Conservation (phyloP, 2,113 vertebrate species). For the Cryptomyrus ogoouensis region DNA sequence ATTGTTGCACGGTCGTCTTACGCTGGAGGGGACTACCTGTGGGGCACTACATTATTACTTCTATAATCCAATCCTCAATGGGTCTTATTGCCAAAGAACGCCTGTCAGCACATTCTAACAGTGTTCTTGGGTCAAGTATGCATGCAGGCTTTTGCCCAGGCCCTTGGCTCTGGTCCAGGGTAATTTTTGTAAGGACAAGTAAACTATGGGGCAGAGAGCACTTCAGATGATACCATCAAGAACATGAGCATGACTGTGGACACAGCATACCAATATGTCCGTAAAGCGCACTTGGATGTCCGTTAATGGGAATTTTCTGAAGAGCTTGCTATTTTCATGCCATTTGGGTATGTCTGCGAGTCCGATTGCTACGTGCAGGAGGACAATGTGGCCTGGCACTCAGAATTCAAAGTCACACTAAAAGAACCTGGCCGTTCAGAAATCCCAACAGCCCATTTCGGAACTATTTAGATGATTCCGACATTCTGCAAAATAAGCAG, state of each 20-base stretch:
- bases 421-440: not conserved
- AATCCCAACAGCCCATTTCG: not conserved
- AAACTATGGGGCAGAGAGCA: slow-evolving; percentile 38
- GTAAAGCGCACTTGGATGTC: slow-evolving; percentile 21
- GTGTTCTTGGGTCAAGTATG: slow-evolving; percentile 23
- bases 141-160: slow-evolving; percentile 19
- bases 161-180: slow-evolving; percentile 38
- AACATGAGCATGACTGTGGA: slow-evolving; percentile 21
- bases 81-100: slow-evolving; percentile 27
- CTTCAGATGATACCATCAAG: slow-evolving; percentile 37
- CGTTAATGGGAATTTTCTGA: slow-evolving; percentile 17
- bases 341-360: not conserved
- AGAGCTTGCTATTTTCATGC: not conserved
- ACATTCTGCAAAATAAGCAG: slow-evolving; percentile 7
- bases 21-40: slow-evolving; percentile 18
- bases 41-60: slow-evolving; percentile 24
- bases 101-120: slow-evolving; percentile 37
- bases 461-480: not conserved
- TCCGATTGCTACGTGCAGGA: not conserved
- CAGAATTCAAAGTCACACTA: not conserved
- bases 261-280: slow-evolving; percentile 36
- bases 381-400: not conserved
- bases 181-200: slow-evolving; percentile 49
- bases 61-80: slow-evolving; percentile 33
- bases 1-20: not conserved